These are phyloP conservation scores for Nansenia antarctica DNA, from an alignment of 2,113 vertebrate species.

Conservation along the genomic window DNA sequence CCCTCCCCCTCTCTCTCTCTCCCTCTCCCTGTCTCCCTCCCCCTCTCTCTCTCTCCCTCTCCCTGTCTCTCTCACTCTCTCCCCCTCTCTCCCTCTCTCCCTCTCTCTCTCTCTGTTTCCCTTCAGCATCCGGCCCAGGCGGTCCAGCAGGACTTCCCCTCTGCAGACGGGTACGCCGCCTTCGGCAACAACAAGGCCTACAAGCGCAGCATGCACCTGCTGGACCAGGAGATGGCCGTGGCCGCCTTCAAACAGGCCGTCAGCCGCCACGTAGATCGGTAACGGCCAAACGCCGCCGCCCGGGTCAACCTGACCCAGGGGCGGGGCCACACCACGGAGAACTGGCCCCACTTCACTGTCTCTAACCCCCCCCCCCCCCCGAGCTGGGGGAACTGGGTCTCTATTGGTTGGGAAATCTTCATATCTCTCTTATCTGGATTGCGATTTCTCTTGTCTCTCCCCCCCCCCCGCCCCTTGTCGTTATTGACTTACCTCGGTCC, in stretches of 20 bases:
- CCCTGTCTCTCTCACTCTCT: too few species aligned
- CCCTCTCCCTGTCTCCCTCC: not conserved
- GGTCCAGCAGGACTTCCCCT: slow-evolving; percentile 71
- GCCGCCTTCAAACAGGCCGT: slow-evolving; percentile 84
- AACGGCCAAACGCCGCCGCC: slow-evolving; percentile 66
- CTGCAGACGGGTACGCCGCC: slow-evolving; percentile 78
- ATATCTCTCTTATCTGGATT: too few species aligned
- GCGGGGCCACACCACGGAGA: slow-evolving; percentile 69
- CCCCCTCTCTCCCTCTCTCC: slow-evolving; percentile 61
- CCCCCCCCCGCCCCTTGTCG: too few species aligned
- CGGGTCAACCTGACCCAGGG: not conserved
- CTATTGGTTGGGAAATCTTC: not conserved
- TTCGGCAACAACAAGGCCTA: slow-evolving; percentile 70
- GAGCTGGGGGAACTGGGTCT: not conserved
- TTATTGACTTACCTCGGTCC: too few species aligned
- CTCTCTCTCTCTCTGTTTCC: slow-evolving; percentile 42
- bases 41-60: too few species aligned
- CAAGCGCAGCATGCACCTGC: slow-evolving; percentile 75
- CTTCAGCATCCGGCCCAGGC: slow-evolving; percentile 74
- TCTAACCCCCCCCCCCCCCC: not conserved
- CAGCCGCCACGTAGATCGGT: slow-evolving; percentile 85
- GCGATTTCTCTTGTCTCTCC: too few species aligned
- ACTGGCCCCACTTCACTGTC: slow-evolving; percentile 61
- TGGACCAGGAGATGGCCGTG: slow-evolving; percentile 81
- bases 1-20: too few species aligned